Base-by-base conservation (phyloP, 2,888 invertebrate genomes). In the Flexamia atlantica region DNA sequence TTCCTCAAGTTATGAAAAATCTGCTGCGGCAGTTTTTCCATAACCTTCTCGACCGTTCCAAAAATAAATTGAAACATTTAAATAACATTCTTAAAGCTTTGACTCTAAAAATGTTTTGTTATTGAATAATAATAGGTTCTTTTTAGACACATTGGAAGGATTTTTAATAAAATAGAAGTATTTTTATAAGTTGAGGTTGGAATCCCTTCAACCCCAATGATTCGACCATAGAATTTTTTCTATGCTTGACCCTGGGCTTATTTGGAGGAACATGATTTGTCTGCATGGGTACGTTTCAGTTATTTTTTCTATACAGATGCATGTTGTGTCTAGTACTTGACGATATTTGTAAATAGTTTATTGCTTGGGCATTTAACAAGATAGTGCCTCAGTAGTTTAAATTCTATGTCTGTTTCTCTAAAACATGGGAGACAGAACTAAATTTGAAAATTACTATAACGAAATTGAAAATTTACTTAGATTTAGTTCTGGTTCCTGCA, bases 241-340 rank as follows among this genome's bases (percentile, higher is more conserved):
- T 28, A 50, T 76, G 76, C 76, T 50, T 76, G 76, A 28, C 30
- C 64, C 64, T 30, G 64, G 64, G 64, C 64, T 64, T 80, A 60
- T 50, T 30, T 70, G 82, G 82, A 68, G 82, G 82, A 79, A 79
- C 79, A 79, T 79, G 79, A 79, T 79, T 79, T 79, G 79, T 79
- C 79, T 32, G 57, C 36, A 81, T 25, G 64, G 53, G 81, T 81
- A n/a, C 50, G 46, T 76, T 42, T 40, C 1, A 25, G 20, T 42
- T 40, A 28, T 76, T 50, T 50, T 76, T 17, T 76, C 20, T 28
- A 20, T 32, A 76, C 5, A 46, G 5, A 5, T 46, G 53, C 32
- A 80, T 57, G 80, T 32, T 79, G 32, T 50, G 28, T 76, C 17
- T 5, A 46, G 17, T 72, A 40, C 40, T 40, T 40, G 25, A 40